Evolutionary conservation across 37 sponge, comb jelly and placozoan genomes (phyloP).

Genomic region (Theonella swinhoei): DNA sequence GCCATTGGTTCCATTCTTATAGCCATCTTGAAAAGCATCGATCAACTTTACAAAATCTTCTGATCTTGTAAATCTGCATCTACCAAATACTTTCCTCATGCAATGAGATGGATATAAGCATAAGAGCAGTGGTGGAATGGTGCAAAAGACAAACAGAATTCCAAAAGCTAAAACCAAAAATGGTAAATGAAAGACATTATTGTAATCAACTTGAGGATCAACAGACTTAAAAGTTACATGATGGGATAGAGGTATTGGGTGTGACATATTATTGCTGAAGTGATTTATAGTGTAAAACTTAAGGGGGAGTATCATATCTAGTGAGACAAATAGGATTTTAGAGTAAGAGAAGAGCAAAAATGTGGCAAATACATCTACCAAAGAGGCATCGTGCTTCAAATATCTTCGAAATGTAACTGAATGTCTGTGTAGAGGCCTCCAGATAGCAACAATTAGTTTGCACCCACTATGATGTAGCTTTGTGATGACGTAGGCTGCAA

Average conservation of each 20-base stretch:
- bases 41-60: neutral
- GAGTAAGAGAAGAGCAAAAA: conserved; percentile 19
- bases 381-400: neutral
- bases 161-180: neutral
- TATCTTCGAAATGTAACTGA: neutral
- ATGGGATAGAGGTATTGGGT: too few relatives aligned
- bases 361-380: conserved; percentile 26
- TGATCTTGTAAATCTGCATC: neutral
- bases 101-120: neutral
- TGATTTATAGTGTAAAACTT: too few relatives aligned
- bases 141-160: neutral
- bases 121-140: neutral
- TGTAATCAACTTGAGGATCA: neutral
- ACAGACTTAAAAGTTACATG: too few relatives aligned
- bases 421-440: conserved; percentile 2
- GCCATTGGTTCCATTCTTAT: neutral
- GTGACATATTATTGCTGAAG: too few relatives aligned
- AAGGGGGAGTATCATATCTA: too few relatives aligned
- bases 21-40: neutral
- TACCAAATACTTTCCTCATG: neutral
- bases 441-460: neutral
- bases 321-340: conserved; percentile 13
- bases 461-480: neutral
- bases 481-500: neutral
- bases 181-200: neutral